Base-by-base conservation (phyloP, 2,113 vertebrate genomes). In the Mola mola region DNA sequence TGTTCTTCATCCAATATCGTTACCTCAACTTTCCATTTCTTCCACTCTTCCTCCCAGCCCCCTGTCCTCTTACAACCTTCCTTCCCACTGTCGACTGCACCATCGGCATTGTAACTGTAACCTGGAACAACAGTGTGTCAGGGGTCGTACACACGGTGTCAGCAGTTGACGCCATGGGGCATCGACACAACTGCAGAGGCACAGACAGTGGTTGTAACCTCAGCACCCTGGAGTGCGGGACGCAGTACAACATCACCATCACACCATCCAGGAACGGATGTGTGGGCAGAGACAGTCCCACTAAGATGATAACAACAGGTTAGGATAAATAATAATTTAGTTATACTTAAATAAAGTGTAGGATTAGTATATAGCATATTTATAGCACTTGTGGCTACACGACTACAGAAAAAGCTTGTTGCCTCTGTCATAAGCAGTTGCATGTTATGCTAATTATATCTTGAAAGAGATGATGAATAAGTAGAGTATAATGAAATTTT, bases 201-300 rank as follows among this genome's bases (percentile, higher is more conserved):
- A 61, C 67, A 6, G 13, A 12, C 37, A 36, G 28, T 0, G 50
- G 66, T 57, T 93, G 92, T 41, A 21, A 66, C 28, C 64, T 93
- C 4, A 48, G 2, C 47, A 36, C 9, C 1, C 77, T 93, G 41
- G 31, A 57, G 20, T 93, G 92, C 21, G 92, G 90, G 0, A 78
- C 9, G 0, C 37, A 64, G 37, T 93, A 93, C 81, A 88, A 72
- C 15, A 19, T 92, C 55, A 86, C 82, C 34, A 69, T 92, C 69
- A 83, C 80, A 5, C 87, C 90, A 0, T 81, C 78, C 19, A 79
- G 51, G 19, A 33, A 76, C 0, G 68, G 56, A 15, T 92, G 90
- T 59, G 73, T 75, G n/a, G 91, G 92, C n/a, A 76, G 29, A 37
- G 43, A 72, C 61, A 88, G 84, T 43, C 19, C 72, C 2, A 47